Percentiles rank a stretch among this genome's conserved stretches.
These are phyloP conservation scores for Cryptotermes secundus DNA, from an alignment of 1,140 invertebrate species.

Conservation along the genomic window DNA sequence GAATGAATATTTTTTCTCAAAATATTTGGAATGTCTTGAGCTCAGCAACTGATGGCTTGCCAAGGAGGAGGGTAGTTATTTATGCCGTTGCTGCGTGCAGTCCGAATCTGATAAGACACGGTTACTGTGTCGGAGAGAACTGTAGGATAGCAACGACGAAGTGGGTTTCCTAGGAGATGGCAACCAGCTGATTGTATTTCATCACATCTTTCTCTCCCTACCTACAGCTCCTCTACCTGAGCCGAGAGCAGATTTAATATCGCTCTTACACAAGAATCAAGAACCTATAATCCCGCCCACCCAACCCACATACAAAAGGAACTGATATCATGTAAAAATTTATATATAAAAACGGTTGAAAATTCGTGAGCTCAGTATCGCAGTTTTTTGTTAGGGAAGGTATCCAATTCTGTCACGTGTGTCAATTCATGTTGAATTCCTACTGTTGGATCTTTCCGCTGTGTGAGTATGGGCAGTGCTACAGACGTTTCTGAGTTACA, in stretches of 20 bases:
- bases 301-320: not conserved
- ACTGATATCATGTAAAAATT: not conserved
- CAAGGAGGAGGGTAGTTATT: not conserved
- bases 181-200: slow-evolving; percentile 1
- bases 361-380: no score
- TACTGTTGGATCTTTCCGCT: no score
- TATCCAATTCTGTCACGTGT: not conserved
- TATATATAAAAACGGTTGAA: not conserved
- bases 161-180: not conserved
- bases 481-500: no score
- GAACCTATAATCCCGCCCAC: not conserved
- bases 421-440: no score
- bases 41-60: no score
- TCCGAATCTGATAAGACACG: not conserved
- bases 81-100: not conserved
- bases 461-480: no score
- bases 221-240: not conserved
- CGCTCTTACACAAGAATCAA: not conserved
- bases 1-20: no score
- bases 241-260: slow-evolving; percentile 10
- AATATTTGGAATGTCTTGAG: no score
- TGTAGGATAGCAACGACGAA: not conserved
- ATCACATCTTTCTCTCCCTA: slow-evolving; percentile 1
- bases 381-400: not conserved
- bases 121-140: not conserved